A percentile compares a stretch with the other conserved stretches of the same genome.
Evolutionary conservation across 2,888 invertebrate species (phyloP).

Genomic region (Nymphalis urticae): DNA sequence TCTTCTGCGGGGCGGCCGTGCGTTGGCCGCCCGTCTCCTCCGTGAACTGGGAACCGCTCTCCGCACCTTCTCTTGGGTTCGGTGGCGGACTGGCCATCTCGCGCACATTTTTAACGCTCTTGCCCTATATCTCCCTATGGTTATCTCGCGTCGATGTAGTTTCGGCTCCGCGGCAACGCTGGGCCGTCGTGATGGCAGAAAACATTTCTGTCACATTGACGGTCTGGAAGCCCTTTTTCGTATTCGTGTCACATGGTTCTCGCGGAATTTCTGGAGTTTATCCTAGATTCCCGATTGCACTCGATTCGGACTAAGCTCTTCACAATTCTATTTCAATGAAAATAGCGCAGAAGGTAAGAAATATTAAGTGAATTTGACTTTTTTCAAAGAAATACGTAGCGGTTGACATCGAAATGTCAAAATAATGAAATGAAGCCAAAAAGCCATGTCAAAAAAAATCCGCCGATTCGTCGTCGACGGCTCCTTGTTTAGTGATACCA

Average conservation of each 20-base stretch:
- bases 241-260: slow-evolving; percentile 82
- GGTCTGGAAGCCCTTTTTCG: slow-evolving; percentile 80
- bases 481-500: slow-evolving; percentile 43
- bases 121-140: slow-evolving; percentile 71
- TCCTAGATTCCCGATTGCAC: slow-evolving; percentile 48
- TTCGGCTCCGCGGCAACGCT: slow-evolving; percentile 67
- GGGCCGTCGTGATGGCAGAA: slow-evolving; percentile 78
- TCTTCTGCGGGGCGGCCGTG: slow-evolving; percentile 79
- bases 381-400: slow-evolving; percentile 79
- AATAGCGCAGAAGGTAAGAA: slow-evolving; percentile 56
- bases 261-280: slow-evolving; percentile 65
- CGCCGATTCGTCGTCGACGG: slow-evolving; percentile 67
- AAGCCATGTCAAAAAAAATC: slow-evolving; percentile 79
- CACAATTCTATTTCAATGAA: slow-evolving; percentile 54
- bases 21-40: slow-evolving; percentile 74
- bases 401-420: slow-evolving; percentile 82
- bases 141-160: slow-evolving; percentile 68
- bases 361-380: slow-evolving; percentile 64
- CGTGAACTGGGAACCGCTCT: slow-evolving; percentile 72
- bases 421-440: slow-evolving; percentile 81
- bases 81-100: slow-evolving; percentile 81
- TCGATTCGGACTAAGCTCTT: slow-evolving; percentile 46
- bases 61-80: slow-evolving; percentile 78
- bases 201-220: slow-evolving; percentile 82
- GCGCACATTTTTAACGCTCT: slow-evolving; percentile 79